Conservation (phyloP, 2,113 vertebrate species). For the Lycaon pictus region DNA sequence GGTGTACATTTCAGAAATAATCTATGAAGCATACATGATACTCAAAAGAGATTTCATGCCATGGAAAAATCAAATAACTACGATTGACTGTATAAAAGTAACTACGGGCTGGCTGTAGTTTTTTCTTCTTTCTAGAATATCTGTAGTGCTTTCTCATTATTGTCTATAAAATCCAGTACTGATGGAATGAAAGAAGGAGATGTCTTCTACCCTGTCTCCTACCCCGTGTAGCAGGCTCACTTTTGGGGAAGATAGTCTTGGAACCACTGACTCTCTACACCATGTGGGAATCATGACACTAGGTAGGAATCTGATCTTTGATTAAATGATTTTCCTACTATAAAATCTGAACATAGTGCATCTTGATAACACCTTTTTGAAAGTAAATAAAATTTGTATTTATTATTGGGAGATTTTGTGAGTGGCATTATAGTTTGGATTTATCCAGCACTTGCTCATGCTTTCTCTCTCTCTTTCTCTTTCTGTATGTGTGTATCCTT, state of each 20-base stretch:
- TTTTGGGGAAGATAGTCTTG: neutral
- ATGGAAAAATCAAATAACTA: neutral
- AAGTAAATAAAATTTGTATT: neutral
- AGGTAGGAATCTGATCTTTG: neutral
- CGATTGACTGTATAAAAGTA: neutral
- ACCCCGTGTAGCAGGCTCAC: neutral
- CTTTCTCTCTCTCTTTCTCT: neutral
- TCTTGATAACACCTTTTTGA: neutral
- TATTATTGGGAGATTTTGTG: neutral
- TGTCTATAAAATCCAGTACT: neutral
- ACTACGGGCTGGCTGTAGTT: neutral
- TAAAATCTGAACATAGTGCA: neutral
- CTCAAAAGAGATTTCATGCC: neutral
- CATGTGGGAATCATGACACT: neutral
- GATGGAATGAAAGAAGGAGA: neutral
- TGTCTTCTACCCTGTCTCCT: neutral
- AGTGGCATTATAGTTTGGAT: conserved; percentile 3
- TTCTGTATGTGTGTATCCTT: neutral
- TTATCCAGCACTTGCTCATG: neutral
- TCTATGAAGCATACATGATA: neutral
- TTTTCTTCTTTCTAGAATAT: neutral
- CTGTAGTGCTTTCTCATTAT: neutral
- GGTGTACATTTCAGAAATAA: neutral
- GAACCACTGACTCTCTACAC: neutral
- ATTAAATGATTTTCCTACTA: neutral